A percentile compares a stretch with the other conserved stretches of the same genome.
Conservation (phyloP, 1,140 invertebrate genomes). For the Coelopa frigida region DNA sequence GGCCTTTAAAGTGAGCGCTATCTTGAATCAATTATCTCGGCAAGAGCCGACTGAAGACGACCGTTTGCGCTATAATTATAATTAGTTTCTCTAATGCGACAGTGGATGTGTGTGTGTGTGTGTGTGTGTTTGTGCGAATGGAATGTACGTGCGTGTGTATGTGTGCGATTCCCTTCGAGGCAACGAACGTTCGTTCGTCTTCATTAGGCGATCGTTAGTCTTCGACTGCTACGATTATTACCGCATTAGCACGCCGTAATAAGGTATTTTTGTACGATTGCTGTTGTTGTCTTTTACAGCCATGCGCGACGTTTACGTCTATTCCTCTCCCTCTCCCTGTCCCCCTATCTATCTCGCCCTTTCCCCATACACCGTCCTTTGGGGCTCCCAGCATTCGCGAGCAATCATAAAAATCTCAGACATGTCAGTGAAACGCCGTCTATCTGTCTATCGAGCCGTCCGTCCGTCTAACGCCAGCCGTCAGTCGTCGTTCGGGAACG, state of each 20-base stretch:
- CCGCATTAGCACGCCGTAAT: no score
- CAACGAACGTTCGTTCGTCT: background rate
- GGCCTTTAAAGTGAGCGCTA: no score
- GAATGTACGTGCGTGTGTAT: no score
- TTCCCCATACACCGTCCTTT: background rate
- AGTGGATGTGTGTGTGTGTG: conserved; percentile 1
- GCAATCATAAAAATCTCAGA: background rate
- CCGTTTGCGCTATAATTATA: no score
- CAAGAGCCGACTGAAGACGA: no score
- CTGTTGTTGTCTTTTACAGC: background rate
- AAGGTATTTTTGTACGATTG: no score
- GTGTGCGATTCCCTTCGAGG: no score
- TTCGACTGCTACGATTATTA: no score
- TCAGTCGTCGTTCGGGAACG: background rate
- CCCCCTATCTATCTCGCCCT: background rate
- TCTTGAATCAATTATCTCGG: no score
- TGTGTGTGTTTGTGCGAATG: background rate
- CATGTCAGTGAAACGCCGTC: background rate
- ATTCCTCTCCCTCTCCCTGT: background rate
- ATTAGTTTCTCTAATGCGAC: no score
- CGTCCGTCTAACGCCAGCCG: background rate
- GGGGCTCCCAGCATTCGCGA: background rate
- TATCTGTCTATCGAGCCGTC: conserved; percentile 2
- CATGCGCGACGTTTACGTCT: background rate
- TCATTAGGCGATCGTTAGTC: background rate